Evolutionary conservation across 2,797 vertebrate species (phyloP).

Genomic region (Lindbergichthys nudifrons): DNA sequence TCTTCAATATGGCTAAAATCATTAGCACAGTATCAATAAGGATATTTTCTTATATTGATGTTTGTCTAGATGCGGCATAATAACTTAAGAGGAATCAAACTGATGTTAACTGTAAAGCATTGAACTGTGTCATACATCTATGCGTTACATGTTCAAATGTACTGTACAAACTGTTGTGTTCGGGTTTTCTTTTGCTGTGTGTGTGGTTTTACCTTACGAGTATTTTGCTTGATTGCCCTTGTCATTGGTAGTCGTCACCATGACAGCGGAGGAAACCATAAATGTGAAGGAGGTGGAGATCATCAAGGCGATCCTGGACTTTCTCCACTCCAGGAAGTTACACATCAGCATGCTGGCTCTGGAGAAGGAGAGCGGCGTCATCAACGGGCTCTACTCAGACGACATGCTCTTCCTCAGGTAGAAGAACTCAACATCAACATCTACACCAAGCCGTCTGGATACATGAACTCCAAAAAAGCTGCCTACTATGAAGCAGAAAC

Average conservation of each 20-base stretch:
- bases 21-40: background rate
- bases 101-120: too few species aligned
- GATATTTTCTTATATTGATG: background rate
- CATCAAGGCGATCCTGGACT: conserved; percentile 97
- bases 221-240: background rate
- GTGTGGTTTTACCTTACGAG: background rate
- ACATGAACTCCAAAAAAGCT: background rate
- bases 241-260: conserved; percentile 81
- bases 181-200: conserved; percentile 3
- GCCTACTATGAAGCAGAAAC: conserved; percentile 1
- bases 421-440: background rate
- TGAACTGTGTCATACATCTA: background rate
- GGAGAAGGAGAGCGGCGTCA: conserved; percentile 98
- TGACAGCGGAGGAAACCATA: conserved; percentile 99
- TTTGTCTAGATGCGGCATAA: background rate
- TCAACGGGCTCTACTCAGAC: conserved; percentile 98
- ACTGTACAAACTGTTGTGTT: background rate
- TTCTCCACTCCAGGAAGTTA: conserved; percentile 95
- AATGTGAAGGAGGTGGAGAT: conserved; percentile 99
- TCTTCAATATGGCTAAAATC: background rate
- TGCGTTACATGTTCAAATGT: background rate
- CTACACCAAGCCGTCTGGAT: background rate
- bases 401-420: conserved; percentile 99
- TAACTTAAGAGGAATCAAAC: background rate
- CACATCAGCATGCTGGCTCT: conserved; percentile 99